These are phyloP conservation scores for Meloidogyne hapla DNA, from an alignment of 1,140 invertebrate genomes.

Conservation along the genomic window DNA sequence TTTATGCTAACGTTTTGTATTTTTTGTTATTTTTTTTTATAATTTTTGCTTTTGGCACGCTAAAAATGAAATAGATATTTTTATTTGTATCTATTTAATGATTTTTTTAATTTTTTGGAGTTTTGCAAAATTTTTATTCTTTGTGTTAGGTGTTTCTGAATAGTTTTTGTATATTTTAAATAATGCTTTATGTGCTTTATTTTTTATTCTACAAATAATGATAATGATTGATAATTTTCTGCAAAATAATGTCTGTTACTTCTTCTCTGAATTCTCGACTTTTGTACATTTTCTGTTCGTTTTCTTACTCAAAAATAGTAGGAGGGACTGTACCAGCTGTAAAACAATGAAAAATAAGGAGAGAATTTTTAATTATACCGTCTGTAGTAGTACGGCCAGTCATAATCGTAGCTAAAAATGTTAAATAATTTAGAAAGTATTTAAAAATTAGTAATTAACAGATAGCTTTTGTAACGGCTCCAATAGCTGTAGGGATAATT, in stretches of 20 bases:
- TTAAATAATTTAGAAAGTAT: background rate
- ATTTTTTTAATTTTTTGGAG: background rate
- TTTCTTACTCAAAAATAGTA: background rate
- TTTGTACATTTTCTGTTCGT: background rate
- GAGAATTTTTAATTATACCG: background rate
- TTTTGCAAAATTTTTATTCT: background rate
- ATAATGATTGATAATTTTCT: too few relatives aligned
- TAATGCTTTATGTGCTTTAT: too few relatives aligned
- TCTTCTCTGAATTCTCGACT: too few relatives aligned
- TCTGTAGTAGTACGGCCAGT: background rate
- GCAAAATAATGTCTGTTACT: too few relatives aligned
- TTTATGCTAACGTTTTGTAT: background rate
- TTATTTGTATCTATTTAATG: too few relatives aligned
- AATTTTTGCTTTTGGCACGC: background rate
- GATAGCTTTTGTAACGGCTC: background rate
- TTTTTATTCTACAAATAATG: too few relatives aligned
- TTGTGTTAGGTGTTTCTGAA: too few relatives aligned
- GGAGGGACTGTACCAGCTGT: background rate
- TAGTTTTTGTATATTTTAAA: too few relatives aligned
- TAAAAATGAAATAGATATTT: too few relatives aligned
- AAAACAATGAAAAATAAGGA: too few relatives aligned
- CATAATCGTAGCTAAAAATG: conserved; percentile 12
- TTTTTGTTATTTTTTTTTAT: background rate
- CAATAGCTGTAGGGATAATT: conserved; percentile 26
- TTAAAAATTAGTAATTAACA: background rate